These are phyloP conservation scores for Acrossocheilus fasciatus DNA, from an alignment of 2,797 vertebrate genomes.

Conservation along the genomic window DNA sequence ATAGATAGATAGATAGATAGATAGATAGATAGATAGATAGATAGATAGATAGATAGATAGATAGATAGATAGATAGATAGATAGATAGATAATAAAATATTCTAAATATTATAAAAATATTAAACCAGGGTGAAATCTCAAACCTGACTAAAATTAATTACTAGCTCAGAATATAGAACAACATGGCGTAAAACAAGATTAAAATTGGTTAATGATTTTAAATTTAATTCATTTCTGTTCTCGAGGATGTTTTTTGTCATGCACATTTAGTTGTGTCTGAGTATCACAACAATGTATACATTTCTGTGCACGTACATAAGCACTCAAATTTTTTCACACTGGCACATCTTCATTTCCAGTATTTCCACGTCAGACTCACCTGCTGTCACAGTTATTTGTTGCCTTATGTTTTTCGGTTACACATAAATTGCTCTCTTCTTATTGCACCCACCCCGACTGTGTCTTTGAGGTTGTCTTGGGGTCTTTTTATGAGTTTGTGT, in stretches of 20 bases:
- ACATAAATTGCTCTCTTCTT: slow-evolving; percentile 32
- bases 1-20: accelerated
- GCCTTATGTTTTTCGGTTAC: slow-evolving; percentile 17
- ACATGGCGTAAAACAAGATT: background rate
- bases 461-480: slow-evolving; percentile 5
- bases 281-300: background rate
- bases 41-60: accelerated
- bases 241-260: background rate
- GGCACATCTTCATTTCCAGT: slow-evolving; percentile 10
- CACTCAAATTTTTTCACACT: slow-evolving; percentile 8
- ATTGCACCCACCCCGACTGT: slow-evolving; percentile 37
- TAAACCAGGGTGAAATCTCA: background rate
- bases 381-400: slow-evolving; percentile 32
- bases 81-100: no score
- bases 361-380: slow-evolving; percentile 12
- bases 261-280: background rate
- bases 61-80: no score
- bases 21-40: accelerated
- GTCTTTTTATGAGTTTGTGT: slow-evolving; percentile 35
- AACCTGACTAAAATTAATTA: background rate
- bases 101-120: background rate
- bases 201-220: background rate
- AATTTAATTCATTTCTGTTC: background rate
- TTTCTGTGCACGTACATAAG: background rate
- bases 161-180: background rate